A percentile compares a stretch with the other conserved stretches of the same genome.
phyloP scores from a whole-genome alignment of 2,113 vertebrate species.

The Ctenomys sociabilis region DNA sequence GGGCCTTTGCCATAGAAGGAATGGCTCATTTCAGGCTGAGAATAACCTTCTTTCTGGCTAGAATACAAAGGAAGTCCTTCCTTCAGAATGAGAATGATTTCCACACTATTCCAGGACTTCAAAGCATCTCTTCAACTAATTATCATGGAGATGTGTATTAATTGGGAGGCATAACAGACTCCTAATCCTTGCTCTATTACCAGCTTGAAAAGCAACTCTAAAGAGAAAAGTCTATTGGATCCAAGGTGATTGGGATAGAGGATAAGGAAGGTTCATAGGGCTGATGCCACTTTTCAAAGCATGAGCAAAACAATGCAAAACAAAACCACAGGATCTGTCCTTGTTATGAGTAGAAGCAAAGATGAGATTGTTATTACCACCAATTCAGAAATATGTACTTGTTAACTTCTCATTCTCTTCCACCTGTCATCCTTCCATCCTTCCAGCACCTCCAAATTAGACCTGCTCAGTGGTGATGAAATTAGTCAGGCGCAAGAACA shows the following conservation, averaged over 20 bases:
- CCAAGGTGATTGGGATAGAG: background rate
- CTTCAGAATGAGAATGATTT: constrained; percentile 28
- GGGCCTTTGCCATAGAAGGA: background rate
- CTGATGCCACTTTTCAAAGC: background rate
- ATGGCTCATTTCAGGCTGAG: background rate
- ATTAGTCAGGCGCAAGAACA: background rate
- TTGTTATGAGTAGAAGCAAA: background rate
- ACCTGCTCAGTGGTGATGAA: background rate
- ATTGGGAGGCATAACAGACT: constrained; percentile 41
- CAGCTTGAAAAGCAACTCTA: constrained; percentile 45
- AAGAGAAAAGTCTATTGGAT: constrained; percentile 61
- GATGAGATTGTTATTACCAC: background rate
- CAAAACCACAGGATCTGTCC: background rate
- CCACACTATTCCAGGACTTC: constrained; percentile 32
- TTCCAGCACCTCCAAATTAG: background rate
- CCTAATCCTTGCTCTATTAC: constrained; percentile 43
- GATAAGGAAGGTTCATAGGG: background rate
- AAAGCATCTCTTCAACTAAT: constrained; percentile 60
- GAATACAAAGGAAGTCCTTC: background rate
- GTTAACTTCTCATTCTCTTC: background rate
- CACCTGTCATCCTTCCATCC: background rate
- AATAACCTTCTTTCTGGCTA: background rate
- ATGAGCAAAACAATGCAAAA: background rate
- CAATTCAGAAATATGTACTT: background rate
- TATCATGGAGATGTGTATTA: constrained; percentile 53